Evolutionary conservation across 2,797 vertebrate genomes (phyloP).

Genomic region (Arctocebus calabarensis): DNA sequence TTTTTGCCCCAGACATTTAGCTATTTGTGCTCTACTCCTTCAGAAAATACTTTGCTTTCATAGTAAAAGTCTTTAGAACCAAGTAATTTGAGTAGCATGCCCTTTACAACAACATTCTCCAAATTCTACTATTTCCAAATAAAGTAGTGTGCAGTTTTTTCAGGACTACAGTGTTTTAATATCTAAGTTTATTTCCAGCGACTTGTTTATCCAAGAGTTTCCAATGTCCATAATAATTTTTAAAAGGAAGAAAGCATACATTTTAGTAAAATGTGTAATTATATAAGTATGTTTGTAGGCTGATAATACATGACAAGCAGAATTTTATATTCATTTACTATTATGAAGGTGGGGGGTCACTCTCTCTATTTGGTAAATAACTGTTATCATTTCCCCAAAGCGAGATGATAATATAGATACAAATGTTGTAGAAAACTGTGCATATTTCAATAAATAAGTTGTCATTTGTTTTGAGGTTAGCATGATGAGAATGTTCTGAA

Average conservation of each 20-base stretch:
- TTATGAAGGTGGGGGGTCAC: neutral
- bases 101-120: conserved; percentile 72
- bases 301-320: neutral
- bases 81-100: conserved; percentile 59
- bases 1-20: conserved; percentile 72
- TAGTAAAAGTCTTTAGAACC: conserved; percentile 77
- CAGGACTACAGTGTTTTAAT: conserved; percentile 58
- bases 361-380: conserved; percentile 55
- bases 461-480: conserved; percentile 54
- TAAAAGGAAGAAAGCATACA: conserved; percentile 8
- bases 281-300: conserved; percentile 9
- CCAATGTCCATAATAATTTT: conserved; percentile 54
- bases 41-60: conserved; percentile 79
- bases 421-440: conserved; percentile 16
- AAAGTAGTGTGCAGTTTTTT: conserved; percentile 67
- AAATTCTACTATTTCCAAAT: conserved; percentile 80
- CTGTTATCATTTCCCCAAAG: conserved; percentile 50
- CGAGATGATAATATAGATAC: neutral
- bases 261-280: conserved; percentile 16
- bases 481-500: conserved; percentile 65
- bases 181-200: conserved; percentile 71
- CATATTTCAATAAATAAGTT: conserved; percentile 19
- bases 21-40: conserved; percentile 74
- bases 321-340: conserved; percentile 5
- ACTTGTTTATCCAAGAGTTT: conserved; percentile 75